Evolutionary conservation across 2,113 vertebrate genomes (phyloP).

Genomic region (Melanotaenia duboulayi): DNA sequence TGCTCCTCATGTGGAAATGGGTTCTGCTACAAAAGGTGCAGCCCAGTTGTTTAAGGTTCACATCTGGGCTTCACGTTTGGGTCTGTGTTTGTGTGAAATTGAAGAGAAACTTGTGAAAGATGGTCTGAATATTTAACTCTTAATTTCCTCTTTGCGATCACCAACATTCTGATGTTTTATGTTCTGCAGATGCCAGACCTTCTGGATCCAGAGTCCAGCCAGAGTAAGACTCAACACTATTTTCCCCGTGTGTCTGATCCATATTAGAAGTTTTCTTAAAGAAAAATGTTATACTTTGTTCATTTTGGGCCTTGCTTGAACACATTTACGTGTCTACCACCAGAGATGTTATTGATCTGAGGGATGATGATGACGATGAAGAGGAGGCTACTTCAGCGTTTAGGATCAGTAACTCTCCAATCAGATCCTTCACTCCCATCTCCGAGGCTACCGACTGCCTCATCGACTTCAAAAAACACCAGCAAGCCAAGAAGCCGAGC

Average conservation of each 20-base stretch:
- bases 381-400: conserved; percentile 1
- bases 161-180: not conserved
- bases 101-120: too few relatives aligned
- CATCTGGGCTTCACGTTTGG: too few relatives aligned
- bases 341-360: conserved; percentile 70
- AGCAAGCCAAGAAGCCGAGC: conserved; percentile 53
- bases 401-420: conserved; percentile 79
- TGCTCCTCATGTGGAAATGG: too few relatives aligned
- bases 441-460: conserved; percentile 83
- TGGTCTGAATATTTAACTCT: not conserved
- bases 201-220: conserved; percentile 51
- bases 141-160: not conserved
- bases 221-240: conserved; percentile 26
- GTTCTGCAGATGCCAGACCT: conserved; percentile 50
- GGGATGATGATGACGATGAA: conserved; percentile 9
- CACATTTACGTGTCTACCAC: not conserved
- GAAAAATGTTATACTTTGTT: too few relatives aligned
- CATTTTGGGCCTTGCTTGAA: not conserved
- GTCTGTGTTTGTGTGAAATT: too few relatives aligned
- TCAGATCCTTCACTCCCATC: conserved; percentile 82
- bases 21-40: too few relatives aligned
- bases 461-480: conserved; percentile 81
- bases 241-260: too few relatives aligned
- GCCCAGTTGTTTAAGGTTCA: too few relatives aligned
- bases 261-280: too few relatives aligned